Evolutionary conservation across 2,113 vertebrate species (phyloP).

Genomic region (Charina bottae): DNA sequence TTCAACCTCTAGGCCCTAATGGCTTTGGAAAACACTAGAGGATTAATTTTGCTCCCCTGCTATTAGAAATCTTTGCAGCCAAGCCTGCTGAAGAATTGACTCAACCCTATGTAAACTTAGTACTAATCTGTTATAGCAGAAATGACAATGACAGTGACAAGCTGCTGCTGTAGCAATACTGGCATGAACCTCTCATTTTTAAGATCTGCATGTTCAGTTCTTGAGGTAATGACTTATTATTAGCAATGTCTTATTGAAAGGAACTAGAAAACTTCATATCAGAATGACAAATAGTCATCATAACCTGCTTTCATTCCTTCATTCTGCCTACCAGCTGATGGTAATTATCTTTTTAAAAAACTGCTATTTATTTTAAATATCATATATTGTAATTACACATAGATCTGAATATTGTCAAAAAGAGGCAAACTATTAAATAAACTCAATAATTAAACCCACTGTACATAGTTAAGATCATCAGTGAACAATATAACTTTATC

Average conservation of each 20-base stretch:
- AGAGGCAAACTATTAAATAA: neutral
- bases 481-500: neutral
- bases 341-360: neutral
- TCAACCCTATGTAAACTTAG: neutral
- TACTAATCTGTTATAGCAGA: neutral
- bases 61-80: neutral
- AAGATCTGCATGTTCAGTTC: neutral
- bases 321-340: neutral
- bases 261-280: neutral
- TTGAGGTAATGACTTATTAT: neutral
- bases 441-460: neutral
- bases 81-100: neutral
- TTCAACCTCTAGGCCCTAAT: neutral
- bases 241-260: neutral
- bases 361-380: neutral
- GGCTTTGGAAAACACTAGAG: neutral
- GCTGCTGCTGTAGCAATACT: neutral
- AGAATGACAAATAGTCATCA: constrained; percentile 10
- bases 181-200: neutral
- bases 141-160: neutral
- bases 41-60: neutral
- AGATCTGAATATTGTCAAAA: neutral
- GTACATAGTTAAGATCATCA: neutral
- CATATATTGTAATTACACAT: neutral
- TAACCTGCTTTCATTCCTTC: neutral